Evolutionary conservation across 2,888 invertebrate species (phyloP), one percentile per base, ranked within the genome.

Genomic region (Osedax frankpressi): DNA sequence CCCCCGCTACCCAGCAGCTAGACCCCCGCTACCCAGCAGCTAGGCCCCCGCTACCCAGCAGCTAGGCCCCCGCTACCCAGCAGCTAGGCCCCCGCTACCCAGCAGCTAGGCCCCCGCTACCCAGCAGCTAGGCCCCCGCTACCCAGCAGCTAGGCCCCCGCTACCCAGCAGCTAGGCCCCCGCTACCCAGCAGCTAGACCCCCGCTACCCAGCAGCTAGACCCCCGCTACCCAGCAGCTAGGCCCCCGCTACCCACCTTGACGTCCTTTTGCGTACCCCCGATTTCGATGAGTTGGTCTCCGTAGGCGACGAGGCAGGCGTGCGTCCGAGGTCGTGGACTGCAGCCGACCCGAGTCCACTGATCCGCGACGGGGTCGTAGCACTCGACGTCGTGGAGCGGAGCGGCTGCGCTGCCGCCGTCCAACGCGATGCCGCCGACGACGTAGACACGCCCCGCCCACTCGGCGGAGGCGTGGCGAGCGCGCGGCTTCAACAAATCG

Each of bases 301-400:
- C 79, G 76, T 78, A 81, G 0, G 81, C 78, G 28, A 82, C 81
- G 24, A 82, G 77, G 68, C 78, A 79, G 0, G 83, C 82, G 70
- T 81, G 79, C 71, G 79, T 80, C 60, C 84, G 76, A 3, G 84
- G 82, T 75, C 81, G 81, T n/a, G 80, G 78, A n/a, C 80, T 80
- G 70, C 80, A 78, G 2, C 82, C 83, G 1, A 80, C 81, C 3
- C 79, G 76, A 19, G 78, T 76, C 83, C 83, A 83, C 19, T 76
- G 74, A 70, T 80, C 79, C 2, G 78, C 78, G n/a, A 30, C 60
- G 19, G 63, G n/a, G 76, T 82, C 80, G 72, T 80, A 82, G 73
- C 81, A 80, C 72, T 84, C 83, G 60, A 84, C 82, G n/a, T 63
- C 65, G 29, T 82, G 83, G n/a, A 81, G 79, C 71, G 80, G 78